Conservation (phyloP, 1,140 invertebrate genomes). For the Drosophila fuyamai region DNA sequence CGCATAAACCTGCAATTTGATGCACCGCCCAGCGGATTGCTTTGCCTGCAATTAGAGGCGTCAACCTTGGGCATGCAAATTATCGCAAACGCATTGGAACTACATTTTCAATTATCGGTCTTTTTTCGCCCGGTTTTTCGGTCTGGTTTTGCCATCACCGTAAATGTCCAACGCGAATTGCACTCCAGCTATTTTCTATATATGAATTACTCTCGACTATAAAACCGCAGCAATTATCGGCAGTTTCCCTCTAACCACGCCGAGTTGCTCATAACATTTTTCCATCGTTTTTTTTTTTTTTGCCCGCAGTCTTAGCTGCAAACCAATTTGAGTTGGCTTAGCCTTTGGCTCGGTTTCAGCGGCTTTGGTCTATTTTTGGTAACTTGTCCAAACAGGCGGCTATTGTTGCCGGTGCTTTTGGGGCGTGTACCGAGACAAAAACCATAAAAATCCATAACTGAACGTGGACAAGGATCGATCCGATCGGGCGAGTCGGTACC, state of each 20-base stretch:
- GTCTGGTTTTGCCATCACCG: constrained; percentile 20
- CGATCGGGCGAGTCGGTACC: constrained; percentile 7
- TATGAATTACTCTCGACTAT: constrained; percentile 49
- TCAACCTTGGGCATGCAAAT: constrained; percentile 42
- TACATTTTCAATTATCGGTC: constrained; percentile 31
- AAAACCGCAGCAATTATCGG: constrained; percentile 56
- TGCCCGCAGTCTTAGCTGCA: constrained; percentile 8
- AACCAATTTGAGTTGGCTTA: constrained; percentile 27
- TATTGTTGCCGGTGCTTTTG: constrained; percentile 53
- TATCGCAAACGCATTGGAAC: constrained; percentile 18
- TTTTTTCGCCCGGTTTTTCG: constrained; percentile 9
- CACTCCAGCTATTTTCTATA: constrained; percentile 41
- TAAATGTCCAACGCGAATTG: constrained; percentile 67
- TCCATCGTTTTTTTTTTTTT: constrained; percentile 12
- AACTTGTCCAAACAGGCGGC: constrained; percentile 74
- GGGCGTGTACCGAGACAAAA: constrained; percentile 62
- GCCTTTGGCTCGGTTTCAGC: constrained; percentile 32
- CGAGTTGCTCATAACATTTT: constrained; percentile 29
- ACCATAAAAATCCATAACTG: constrained; percentile 60
- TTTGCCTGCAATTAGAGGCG: constrained; percentile 10
- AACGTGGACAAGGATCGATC: constrained; percentile 33
- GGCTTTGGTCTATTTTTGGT: constrained; percentile 75
- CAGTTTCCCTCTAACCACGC: constrained; percentile 47
- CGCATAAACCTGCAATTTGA: constrained; percentile 67
- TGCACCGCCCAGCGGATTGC: constrained; percentile 10